These are phyloP conservation scores for Sebastolobus altivelis DNA, from an alignment of 2,797 vertebrate genomes.

Conservation along the genomic window DNA sequence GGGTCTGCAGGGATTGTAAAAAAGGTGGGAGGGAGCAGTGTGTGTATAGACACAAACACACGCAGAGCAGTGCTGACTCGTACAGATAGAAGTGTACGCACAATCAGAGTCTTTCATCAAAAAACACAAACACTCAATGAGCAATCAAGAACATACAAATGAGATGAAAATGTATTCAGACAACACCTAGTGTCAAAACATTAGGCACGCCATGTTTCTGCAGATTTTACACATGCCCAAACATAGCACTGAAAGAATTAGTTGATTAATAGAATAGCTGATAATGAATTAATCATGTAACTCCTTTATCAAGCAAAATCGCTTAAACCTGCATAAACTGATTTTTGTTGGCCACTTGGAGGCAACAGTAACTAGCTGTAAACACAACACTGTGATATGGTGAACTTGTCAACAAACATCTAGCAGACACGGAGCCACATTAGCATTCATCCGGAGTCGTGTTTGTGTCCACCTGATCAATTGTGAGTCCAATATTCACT, in stretches of 20 bases:
- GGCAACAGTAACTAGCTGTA: background rate
- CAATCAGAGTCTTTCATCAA: constrained; percentile 44
- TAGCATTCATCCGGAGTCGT: background rate
- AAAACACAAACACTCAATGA: constrained; percentile 20
- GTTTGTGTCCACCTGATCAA: constrained; percentile 7
- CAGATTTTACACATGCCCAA: background rate
- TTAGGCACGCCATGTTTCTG: background rate
- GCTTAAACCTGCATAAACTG: background rate
- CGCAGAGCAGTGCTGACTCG: background rate
- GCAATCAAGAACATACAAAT: constrained; percentile 46
- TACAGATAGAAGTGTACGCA: constrained; percentile 11
- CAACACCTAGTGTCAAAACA: background rate
- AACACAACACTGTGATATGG: background rate
- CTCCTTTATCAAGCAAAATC: too few relatives aligned
- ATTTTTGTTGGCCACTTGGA: background rate
- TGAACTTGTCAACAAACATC: background rate
- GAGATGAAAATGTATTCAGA: constrained; percentile 41
- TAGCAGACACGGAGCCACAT: background rate
- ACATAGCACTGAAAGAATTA: background rate
- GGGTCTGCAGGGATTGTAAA: constrained; percentile 26
- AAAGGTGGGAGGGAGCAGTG: constrained; percentile 13
- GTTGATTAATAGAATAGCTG: background rate
- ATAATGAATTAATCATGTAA: background rate
- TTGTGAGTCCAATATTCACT: background rate
- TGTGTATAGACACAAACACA: background rate